phyloP scores from a whole-genome alignment of 2,888 invertebrate species.

The Mimachlamys varia region DNA sequence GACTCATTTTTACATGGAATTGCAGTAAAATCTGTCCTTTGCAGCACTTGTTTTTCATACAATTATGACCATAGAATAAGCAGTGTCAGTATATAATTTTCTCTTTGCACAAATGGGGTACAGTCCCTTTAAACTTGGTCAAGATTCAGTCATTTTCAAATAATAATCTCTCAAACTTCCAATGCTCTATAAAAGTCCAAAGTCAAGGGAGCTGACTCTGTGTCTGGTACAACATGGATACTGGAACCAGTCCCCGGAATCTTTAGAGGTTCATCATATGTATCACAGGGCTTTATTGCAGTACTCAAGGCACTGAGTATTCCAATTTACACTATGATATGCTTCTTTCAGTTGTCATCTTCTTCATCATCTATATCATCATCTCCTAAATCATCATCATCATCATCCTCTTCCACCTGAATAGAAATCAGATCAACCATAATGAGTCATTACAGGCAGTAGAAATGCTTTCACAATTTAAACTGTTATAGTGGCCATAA shows the following conservation, averaged over 20 bases:
- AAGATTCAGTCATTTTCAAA: background rate
- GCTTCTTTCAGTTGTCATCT: constrained; percentile 55
- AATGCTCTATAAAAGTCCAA: background rate
- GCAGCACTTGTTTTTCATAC: background rate
- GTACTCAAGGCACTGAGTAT: constrained; percentile 32
- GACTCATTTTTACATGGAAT: background rate
- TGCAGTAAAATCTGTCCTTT: background rate
- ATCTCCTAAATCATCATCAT: constrained; percentile 62
- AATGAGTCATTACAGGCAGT: background rate
- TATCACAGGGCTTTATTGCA: constrained; percentile 20
- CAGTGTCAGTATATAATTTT: background rate
- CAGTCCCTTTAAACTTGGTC: background rate
- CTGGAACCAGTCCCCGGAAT: background rate
- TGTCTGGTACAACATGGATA: background rate
- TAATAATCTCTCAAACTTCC: background rate
- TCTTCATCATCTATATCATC: constrained; percentile 70
- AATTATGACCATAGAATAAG: background rate
- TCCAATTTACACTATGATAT: background rate
- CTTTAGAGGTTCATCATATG: background rate
- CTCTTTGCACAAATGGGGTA: no score
- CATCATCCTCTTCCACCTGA: constrained; percentile 71
- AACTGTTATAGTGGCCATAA: no score
- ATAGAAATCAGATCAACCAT: constrained; percentile 52
- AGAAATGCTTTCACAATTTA: no score
- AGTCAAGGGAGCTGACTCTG: background rate